Conservation (phyloP, 2,888 invertebrate genomes). For the Scaptomyza caliginosa region DNA sequence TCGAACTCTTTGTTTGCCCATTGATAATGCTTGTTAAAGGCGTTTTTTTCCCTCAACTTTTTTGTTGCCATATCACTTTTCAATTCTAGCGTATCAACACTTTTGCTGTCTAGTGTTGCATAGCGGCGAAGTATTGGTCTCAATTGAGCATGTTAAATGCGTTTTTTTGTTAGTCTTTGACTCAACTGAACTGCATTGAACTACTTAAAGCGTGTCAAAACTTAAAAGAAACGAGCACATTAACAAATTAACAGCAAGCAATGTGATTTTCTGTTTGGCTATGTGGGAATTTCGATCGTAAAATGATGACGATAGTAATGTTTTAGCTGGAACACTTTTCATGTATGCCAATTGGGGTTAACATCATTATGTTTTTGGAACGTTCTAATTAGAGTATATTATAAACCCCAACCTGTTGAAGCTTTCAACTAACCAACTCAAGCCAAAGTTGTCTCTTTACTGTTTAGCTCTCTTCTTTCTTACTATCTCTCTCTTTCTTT, state of each 20-base stretch:
- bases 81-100: constrained; percentile 62
- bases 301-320: constrained; percentile 35
- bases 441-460: not conserved
- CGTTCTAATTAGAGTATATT: too few relatives aligned
- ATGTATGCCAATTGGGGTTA: constrained; percentile 28
- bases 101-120: constrained; percentile 30
- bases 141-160: constrained; percentile 35
- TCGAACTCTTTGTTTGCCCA: constrained; percentile 19
- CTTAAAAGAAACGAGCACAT: constrained; percentile 21
- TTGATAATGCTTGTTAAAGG: constrained; percentile 43
- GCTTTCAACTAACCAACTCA: too few relatives aligned
- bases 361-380: constrained; percentile 4
- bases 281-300: constrained; percentile 6
- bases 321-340: not conserved
- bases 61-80: constrained; percentile 49
- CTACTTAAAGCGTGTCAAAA: not conserved
- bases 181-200: constrained; percentile 6
- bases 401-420: too few relatives aligned
- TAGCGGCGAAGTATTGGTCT: too few relatives aligned
- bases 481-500: too few relatives aligned
- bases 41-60: constrained; percentile 19
- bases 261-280: constrained; percentile 39
- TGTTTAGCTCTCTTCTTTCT: not conserved
- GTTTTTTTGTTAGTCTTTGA: too few relatives aligned
- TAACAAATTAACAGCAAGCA: constrained; percentile 31